Evolutionary conservation across 2,797 vertebrate genomes (phyloP), one percentile per base, ranked within the genome.

Genomic region (Tapera naevia): DNA sequence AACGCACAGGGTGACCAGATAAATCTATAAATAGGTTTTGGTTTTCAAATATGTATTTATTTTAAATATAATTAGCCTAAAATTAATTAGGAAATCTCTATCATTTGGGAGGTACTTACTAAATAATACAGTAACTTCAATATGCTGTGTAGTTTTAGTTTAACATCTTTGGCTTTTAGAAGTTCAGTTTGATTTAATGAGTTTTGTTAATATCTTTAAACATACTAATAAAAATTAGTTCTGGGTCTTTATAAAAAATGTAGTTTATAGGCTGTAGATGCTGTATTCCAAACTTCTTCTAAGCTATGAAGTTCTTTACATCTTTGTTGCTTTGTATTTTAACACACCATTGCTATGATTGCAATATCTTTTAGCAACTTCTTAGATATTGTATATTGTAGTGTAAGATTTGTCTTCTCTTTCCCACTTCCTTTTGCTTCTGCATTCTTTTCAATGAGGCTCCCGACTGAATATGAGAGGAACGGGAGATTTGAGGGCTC

Each of bases 401-500:
- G 76, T 96, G 88, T 98, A 98, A 97, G 98, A 98, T 92, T 91
- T 98, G 95, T 98, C 97, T 97, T 98, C 97, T 98, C 96, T 98
- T 98, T 97, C 97, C 98, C 97, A 97, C 97, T 98, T 98, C 97
- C 94, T 96, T 97, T 91, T 97, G 97, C 97, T 98, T 98, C 98
- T 97, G 67, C 97, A 78, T 97, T 98, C 96, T 98, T 96, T 97
- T 97, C 98, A 97, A 97, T 99, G 99, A 99, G 99, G 97, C 98
- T 99, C 98, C 99, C 99, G 96, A 98, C 98, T 98, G 99, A 99
- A 98, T 98, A 99, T 99, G 99, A 99, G 98, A 99, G 99, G 99
- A 99, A 99, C 99, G 98, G 99, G 98, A 99, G 99, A 99, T 99
- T 98, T 99, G 99, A 99, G 99, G 99, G 99, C 98, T 99, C 99